Evolutionary conservation across 2,113 vertebrate genomes (phyloP), one percentile per base, ranked within the genome.

Genomic region (Phalacrocorax brasilianus): DNA sequence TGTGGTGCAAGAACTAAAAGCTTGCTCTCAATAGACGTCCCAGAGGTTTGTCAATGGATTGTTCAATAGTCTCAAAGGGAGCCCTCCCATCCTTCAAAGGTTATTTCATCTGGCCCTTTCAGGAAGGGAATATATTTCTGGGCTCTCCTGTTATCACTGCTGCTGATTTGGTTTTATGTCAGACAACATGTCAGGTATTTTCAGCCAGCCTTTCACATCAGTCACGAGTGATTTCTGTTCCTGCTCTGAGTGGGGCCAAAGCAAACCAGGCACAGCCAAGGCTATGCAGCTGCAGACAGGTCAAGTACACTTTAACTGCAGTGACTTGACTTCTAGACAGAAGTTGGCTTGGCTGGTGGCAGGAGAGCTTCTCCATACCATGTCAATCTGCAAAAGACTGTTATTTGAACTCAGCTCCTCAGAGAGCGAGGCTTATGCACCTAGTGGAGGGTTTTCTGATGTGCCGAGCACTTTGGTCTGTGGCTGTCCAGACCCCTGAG

Each of bases 211-310:
- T 85, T 87, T 55, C 24, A 58, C 45, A 75, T 9, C 52, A 88
- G 33, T n/a, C 32, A 52, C 0, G 0, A 56, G 15, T 12, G 53
- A 85, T 13, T 63, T 55, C 44, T 88, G 52, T 8, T n/a, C 44
- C 66, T 75, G 66, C 47, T 66, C 35, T 12, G 23, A 55, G 38
- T 1, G 3, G 17, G 50, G 53, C 28, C 62, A 44, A 27, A 72
- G 76, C n/a, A 92, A 67, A 55, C 26, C 58, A 88, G 18, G 13
- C 33, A 14, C 40, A 85, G 40, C n/a, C 1, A 2, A 12, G 44
- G 49, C 44, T 42, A 5, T 3, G 4, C 56, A 38, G 52, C n/a
- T 65, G 52, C 71, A 91, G 49, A 86, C 59, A 76, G 49, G 33
- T 76, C 77, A 42, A 17, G 33, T 18, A 26, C 6, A 21, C 49